phyloP scores from a whole-genome alignment of 2,113 vertebrate species.

The Glareola pratincola region DNA sequence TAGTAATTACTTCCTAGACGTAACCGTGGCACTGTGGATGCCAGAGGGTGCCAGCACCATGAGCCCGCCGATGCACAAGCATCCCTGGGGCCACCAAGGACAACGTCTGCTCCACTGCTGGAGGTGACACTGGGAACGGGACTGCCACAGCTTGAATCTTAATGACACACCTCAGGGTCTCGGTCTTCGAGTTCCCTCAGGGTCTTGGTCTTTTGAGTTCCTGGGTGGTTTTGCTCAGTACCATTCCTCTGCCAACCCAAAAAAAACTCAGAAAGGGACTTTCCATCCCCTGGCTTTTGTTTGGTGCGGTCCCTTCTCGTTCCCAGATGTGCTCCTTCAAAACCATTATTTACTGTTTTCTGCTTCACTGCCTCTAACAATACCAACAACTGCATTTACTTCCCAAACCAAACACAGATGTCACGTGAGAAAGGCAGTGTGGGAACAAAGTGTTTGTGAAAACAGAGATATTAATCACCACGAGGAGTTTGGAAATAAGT shows the following conservation, averaged over 20 bases:
- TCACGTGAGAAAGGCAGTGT: accelerated
- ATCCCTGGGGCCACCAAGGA: background rate
- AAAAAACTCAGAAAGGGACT: background rate
- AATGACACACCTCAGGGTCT: background rate
- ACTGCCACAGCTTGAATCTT: background rate
- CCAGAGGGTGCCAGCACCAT: too few species aligned
- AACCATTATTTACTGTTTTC: background rate
- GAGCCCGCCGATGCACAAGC: background rate
- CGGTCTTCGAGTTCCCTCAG: too few species aligned
- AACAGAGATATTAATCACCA: background rate
- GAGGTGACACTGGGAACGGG: too few species aligned
- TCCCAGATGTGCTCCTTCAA: background rate
- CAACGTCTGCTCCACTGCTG: accelerated
- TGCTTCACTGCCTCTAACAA: background rate
- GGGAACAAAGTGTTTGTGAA: background rate
- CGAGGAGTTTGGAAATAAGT: background rate
- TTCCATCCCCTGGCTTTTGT: background rate
- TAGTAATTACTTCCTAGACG: too few species aligned
- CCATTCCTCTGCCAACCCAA: background rate
- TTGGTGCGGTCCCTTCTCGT: accelerated
- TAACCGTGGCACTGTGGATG: too few species aligned
- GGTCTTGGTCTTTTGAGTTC: accelerated
- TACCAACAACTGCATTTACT: background rate
- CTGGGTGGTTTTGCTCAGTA: too few species aligned
- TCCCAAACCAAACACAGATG: background rate